A percentile compares a stretch with the other conserved stretches of the same genome.
Conservation (phyloP, 2,113 vertebrate species). For the Atlantisia rogersi region DNA sequence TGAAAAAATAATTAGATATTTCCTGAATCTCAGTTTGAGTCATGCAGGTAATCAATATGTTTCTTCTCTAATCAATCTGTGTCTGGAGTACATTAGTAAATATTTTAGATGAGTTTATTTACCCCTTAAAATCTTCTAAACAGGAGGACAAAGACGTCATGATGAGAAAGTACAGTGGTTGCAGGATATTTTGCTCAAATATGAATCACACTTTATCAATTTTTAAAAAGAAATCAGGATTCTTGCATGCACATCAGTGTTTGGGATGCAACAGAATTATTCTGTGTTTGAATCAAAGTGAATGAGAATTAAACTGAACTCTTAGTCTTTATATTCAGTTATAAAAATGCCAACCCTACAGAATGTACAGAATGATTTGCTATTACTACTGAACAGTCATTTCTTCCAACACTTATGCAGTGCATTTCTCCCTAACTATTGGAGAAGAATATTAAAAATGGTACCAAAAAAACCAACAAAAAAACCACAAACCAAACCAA, state of each 20-base stretch:
- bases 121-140: neutral
- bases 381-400: neutral
- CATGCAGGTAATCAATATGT: slow-evolving; percentile 6
- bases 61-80: neutral
- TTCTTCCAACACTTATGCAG: neutral
- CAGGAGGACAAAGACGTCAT: neutral
- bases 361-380: neutral
- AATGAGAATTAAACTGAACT: neutral
- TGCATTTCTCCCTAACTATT: neutral
- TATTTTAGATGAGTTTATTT: neutral
- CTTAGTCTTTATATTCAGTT: neutral
- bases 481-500: too few relatives aligned
- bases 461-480: neutral
- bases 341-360: slow-evolving; percentile 1
- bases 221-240: neutral
- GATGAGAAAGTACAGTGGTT: neutral
- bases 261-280: neutral
- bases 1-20: neutral
- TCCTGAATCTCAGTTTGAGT: slow-evolving; percentile 11
- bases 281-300: neutral
- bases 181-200: neutral
- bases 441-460: neutral
- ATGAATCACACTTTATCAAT: neutral
- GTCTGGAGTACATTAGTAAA: neutral
- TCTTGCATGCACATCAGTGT: neutral